Evolutionary conservation across 2,888 invertebrate species (phyloP).

Genomic region (Parnassius glacialis): DNA sequence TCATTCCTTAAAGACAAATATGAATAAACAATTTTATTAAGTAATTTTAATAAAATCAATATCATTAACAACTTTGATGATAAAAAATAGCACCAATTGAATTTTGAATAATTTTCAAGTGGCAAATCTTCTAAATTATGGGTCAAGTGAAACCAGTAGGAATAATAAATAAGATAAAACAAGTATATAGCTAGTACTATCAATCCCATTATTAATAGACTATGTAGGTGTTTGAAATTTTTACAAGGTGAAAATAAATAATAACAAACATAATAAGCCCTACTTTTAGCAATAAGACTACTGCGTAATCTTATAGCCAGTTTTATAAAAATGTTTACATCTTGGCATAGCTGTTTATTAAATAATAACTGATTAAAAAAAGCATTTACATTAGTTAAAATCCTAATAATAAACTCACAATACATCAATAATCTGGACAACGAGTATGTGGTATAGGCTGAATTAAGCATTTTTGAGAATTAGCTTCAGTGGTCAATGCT

Average conservation of each 20-base stretch:
- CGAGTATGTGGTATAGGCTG: constrained; percentile 86
- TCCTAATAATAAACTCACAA: constrained; percentile 12
- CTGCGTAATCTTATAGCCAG: constrained; percentile 9
- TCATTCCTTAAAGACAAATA: constrained; percentile 17
- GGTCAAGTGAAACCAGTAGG: too few species aligned
- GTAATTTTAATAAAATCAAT: constrained; percentile 19
- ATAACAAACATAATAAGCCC: constrained; percentile 4
- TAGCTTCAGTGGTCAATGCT: constrained; percentile 62
- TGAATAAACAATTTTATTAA: constrained; percentile 5
- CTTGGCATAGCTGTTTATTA: constrained; percentile 32
- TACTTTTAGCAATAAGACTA: constrained; percentile 17
- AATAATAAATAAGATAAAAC: constrained; percentile 5
- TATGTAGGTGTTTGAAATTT: too few species aligned
- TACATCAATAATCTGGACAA: constrained; percentile 85
- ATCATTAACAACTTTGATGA: constrained; percentile 28
- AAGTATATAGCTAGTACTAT: neutral
- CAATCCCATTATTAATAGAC: too few species aligned
- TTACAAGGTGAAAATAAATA: neutral
- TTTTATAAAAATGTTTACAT: constrained; percentile 16
- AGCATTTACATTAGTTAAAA: constrained; percentile 52
- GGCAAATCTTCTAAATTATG: too few species aligned
- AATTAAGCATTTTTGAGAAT: constrained; percentile 52
- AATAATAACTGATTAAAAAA: constrained; percentile 54
- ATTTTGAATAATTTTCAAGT: constrained; percentile 34
- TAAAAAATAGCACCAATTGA: constrained; percentile 70